Evolutionary conservation across 2,797 vertebrate genomes (phyloP).

Genomic region (Bothrops alternatus): DNA sequence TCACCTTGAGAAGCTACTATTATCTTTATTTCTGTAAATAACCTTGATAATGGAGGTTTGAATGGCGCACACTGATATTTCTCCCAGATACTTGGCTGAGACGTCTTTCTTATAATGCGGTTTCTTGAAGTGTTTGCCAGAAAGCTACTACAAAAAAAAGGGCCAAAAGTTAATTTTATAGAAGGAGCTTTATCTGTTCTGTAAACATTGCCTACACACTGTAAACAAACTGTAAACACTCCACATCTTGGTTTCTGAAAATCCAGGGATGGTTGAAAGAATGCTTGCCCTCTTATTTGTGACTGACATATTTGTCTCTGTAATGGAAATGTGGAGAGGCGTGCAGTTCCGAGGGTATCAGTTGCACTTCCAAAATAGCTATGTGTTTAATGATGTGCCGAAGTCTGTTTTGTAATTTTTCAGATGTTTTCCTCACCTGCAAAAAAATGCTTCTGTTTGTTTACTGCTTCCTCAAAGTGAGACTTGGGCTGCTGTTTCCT

Average conservation of each 20-base stretch:
- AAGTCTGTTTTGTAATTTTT: neutral
- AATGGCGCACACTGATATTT: neutral
- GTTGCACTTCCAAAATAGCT: neutral
- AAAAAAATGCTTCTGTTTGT: neutral
- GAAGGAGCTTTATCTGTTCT: neutral
- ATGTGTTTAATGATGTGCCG: neutral
- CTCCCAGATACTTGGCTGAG: neutral
- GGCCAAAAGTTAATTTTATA: neutral
- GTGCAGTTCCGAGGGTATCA: neutral
- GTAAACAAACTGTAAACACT: neutral
- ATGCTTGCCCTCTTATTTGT: neutral
- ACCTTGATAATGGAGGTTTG: neutral
- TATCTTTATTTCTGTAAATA: neutral
- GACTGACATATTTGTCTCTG: neutral
- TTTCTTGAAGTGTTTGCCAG: neutral
- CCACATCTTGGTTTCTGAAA: neutral
- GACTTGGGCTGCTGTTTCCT: neutral
- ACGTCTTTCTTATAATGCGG: neutral
- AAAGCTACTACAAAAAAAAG: neutral
- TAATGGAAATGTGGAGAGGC: neutral
- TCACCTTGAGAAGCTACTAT: slow-evolving; percentile 11
- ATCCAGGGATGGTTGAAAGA: neutral
- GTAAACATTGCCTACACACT: neutral
- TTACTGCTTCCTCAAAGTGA: neutral
- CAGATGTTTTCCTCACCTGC: neutral